A percentile compares a stretch with the other conserved stretches of the same genome.
These are phyloP conservation scores for Anguilla rostrata DNA, from an alignment of 2,113 vertebrate genomes.

Conservation along the genomic window DNA sequence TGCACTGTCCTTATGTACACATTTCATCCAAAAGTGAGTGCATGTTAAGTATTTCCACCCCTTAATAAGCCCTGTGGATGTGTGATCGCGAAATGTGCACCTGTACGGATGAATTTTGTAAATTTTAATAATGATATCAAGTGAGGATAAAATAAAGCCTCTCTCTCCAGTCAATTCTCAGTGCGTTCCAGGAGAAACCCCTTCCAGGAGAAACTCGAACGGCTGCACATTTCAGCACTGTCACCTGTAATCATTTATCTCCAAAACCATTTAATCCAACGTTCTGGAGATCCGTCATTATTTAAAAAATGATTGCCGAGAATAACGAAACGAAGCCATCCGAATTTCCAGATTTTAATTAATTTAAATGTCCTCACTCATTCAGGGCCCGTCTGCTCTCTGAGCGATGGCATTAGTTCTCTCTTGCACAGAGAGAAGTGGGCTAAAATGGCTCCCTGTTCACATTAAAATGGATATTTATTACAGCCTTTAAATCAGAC, in stretches of 20 bases:
- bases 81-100: too few relatives aligned
- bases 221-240: not conserved
- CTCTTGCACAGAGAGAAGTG: not conserved
- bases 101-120: not conserved
- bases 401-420: not conserved
- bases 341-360: not conserved
- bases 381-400: not conserved
- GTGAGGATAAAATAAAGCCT: not conserved
- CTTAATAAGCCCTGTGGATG: not conserved
- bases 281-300: not conserved
- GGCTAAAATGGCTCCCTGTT: not conserved
- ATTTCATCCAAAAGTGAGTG: not conserved
- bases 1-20: not conserved
- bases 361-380: constrained; percentile 3
- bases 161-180: not conserved
- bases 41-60: not conserved
- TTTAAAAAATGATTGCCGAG: not conserved
- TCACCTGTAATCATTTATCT: not conserved
- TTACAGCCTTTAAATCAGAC: constrained; percentile 16
- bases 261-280: not conserved
- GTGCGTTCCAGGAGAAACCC: not conserved
- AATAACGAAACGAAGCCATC: not conserved
- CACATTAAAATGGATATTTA: constrained; percentile 22
- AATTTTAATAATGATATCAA: not conserved
- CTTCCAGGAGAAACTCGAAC: too few relatives aligned